Base-by-base conservation (phyloP, 2,888 invertebrate genomes). In the Acrobasis consociella region DNA sequence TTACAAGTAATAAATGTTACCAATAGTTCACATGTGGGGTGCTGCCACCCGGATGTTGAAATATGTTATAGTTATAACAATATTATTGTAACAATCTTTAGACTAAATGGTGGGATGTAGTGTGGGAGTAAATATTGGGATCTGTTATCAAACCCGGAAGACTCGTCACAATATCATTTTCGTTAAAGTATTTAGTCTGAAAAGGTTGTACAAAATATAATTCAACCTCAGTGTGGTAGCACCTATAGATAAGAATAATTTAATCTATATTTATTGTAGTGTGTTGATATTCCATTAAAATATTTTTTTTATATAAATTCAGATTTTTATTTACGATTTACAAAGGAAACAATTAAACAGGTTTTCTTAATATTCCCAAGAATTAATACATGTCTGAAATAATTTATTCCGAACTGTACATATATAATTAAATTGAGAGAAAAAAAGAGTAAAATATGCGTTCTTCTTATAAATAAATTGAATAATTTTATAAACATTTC, bases 401-500 rank as follows among this genome's bases (percentile, higher is more conserved):
- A 49, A 58, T 52, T 53, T 42, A 58, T 63, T 52, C 37, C 39
- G 16, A 60, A 63, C n/a, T 55, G n/a, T 60, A 49, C 50, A 60
- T 52, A 63, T 53, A 62, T 49, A 58, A 50, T 59, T 56, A 62
- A 49, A 65, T 56, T 69, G 71, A 72, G n/a, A 70, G 69, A 67
- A 63, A 59, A 63, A 72, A 67, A 69, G 69, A 50, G 39, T 13
- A 60, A 60, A 60, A 50, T 50, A 51, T 39, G 65, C 69, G 70
- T 72, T 60, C 59, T 67, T 69, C 65, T 67, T 68, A 73, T 70
- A 73, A 73, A 69, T 72, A 69, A 73, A 76, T 68, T 71, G 67
- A 67, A 72, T 70, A 73, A 69, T 73, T 77, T 72, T 74, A 80
- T 82, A 81, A 81, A 78, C 77, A 77, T 74, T 64, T 65, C 59